phyloP scores from a whole-genome alignment of 2,888 invertebrate species.

The Laspeyria flexula region DNA sequence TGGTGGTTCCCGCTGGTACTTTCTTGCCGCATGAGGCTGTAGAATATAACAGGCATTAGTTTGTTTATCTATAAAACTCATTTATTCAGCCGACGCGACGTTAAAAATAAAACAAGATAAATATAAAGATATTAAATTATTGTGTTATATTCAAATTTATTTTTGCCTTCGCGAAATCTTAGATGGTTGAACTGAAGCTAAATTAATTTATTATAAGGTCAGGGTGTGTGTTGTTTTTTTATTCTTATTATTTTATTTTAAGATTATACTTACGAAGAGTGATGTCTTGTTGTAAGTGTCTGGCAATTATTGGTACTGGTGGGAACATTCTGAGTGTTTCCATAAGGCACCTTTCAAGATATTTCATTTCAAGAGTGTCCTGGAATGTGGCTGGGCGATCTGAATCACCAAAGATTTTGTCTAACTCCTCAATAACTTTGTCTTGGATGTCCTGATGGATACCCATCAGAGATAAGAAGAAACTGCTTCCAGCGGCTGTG shows the following conservation, averaged over 20 bases:
- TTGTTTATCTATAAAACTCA: no score
- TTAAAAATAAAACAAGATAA: no score
- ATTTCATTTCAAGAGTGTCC: slow-evolving; percentile 95
- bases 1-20: slow-evolving; percentile 90
- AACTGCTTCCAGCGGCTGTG: slow-evolving; percentile 93
- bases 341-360: slow-evolving; percentile 92
- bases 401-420: slow-evolving; percentile 91
- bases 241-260: neutral
- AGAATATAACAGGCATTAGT: no score
- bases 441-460: slow-evolving; percentile 90
- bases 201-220: no score
- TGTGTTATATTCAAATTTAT: no score
- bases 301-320: slow-evolving; percentile 92
- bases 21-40: slow-evolving; percentile 87
- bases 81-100: no score
- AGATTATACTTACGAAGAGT: slow-evolving; percentile 87
- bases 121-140: no score
- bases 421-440: slow-evolving; percentile 90
- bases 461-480: slow-evolving; percentile 92
- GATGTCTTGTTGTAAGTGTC: slow-evolving; percentile 90
- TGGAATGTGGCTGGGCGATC: slow-evolving; percentile 92
- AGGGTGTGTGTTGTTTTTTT: no score
- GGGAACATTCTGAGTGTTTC: slow-evolving; percentile 93
- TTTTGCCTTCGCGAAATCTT: no score
- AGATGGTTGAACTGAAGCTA: no score